Conservation (phyloP, 2,888 invertebrate genomes). For the Lepidocyrtoides sp. region DNA sequence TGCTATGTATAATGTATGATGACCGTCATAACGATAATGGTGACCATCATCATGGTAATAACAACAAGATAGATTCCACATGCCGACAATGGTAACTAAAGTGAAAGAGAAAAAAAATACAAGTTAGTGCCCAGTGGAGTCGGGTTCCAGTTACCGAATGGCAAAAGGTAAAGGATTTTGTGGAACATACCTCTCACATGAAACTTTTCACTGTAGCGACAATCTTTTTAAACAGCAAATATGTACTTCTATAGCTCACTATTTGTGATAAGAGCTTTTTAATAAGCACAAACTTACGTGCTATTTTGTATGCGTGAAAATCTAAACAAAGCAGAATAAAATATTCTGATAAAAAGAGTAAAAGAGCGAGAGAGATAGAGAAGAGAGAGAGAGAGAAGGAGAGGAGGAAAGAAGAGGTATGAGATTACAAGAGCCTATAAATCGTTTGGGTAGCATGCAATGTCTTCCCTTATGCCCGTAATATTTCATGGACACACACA, state of each 20-base stretch:
- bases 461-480: slow-evolving; percentile 69
- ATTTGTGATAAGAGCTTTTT: too few species aligned
- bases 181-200: too few species aligned
- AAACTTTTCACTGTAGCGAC: too few species aligned
- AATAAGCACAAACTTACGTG: too few species aligned
- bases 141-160: too few species aligned
- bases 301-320: too few species aligned
- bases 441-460: slow-evolving; percentile 78
- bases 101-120: slow-evolving; percentile 56
- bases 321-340: too few species aligned
- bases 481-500: slow-evolving; percentile 71
- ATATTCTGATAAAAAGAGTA: too few species aligned
- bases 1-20: slow-evolving; percentile 69
- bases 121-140: too few species aligned
- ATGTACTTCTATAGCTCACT: too few species aligned
- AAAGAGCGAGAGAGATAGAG: background rate
- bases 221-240: too few species aligned
- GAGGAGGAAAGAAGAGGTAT: slow-evolving; percentile 52
- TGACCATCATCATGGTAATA: background rate
- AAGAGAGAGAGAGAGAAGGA: slow-evolving; percentile 11
- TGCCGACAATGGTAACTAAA: slow-evolving; percentile 69
- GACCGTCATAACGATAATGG: slow-evolving; percentile 12
- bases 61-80: slow-evolving; percentile 75
- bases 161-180: too few species aligned
- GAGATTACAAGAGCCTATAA: slow-evolving; percentile 74